Evolutionary conservation across 1,140 invertebrate species (phyloP), one percentile per base, ranked within the genome.

Genomic region (Meloidogyne hapla): DNA sequence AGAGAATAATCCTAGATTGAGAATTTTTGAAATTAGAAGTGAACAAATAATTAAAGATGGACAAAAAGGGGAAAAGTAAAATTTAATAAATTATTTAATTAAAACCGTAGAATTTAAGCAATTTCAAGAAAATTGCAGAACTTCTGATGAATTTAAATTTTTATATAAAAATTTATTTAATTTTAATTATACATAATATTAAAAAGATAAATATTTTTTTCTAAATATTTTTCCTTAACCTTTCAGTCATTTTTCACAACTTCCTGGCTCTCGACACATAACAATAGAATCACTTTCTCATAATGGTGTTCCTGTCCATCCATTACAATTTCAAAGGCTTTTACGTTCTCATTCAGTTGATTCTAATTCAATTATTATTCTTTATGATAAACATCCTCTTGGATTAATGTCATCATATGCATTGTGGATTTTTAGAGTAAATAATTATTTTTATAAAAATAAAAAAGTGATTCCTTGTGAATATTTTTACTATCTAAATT

Each of bases 291-390:
- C 81, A 48, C 73, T 86, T 18, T 78, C 75, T 65, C 85, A 87
- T 76, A 76, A 73, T 69, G 84, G 85, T 40, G 85, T 86, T 26
- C 85, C 84, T 26, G 85, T 86, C 8, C 85, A 86, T 80, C 85
- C 85, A 45, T 80, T 86, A 18, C 85, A 87, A 74, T 86, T 86
- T 75, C 85, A 86, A 76, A 69, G 81, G 61, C 83, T 79, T 63
- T 63, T 84, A 12, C 78, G 85, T 61, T 84, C 83, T 63, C 77
- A 82, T 12, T 86, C 84, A 66, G 80, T 86, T 21, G 85, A 86
- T 76, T 23, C 64, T 15, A 83, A 84, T 65, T 87, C 85, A 28
- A 79, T 83, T 62, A 75, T 86, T 15, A 67, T 86, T 61, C 33
- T 86, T 10, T 86, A 86, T 68, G 84, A 86, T 69, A 75, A 76